phyloP scores from a whole-genome alignment of 2,113 vertebrate species.

The Corythoichthys intestinalis region DNA sequence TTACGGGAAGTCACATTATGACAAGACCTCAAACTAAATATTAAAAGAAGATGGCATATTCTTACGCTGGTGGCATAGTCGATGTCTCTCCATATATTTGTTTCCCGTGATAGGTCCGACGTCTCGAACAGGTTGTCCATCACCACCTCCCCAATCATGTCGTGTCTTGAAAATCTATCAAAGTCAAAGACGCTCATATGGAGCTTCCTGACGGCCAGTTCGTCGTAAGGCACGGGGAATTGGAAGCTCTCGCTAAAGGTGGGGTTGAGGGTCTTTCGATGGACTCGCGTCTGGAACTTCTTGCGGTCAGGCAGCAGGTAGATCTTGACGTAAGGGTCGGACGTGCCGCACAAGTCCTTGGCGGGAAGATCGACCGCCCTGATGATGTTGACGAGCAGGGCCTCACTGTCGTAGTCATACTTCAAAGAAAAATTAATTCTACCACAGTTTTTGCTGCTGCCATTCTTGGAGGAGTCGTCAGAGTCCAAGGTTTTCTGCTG shows the following conservation, averaged over 20 bases:
- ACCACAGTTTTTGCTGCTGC: slow-evolving; percentile 82
- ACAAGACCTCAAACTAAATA: neutral
- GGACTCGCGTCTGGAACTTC: slow-evolving; percentile 97
- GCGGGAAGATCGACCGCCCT: slow-evolving; percentile 91
- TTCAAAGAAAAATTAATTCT: slow-evolving; percentile 95
- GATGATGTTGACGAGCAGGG: slow-evolving; percentile 86
- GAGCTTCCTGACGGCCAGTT: slow-evolving; percentile 85
- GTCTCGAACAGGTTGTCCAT: slow-evolving; percentile 94
- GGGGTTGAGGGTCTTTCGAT: slow-evolving; percentile 96
- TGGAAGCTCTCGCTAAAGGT: slow-evolving; percentile 93
- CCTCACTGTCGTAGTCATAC: slow-evolving; percentile 92
- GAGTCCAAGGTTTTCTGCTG: slow-evolving; percentile 84
- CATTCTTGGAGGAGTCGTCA: slow-evolving; percentile 82
- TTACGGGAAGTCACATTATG: neutral
- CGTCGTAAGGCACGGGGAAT: slow-evolving; percentile 90
- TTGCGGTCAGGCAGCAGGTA: slow-evolving; percentile 97
- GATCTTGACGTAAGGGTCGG: slow-evolving; percentile 97
- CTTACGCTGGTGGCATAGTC: slow-evolving; percentile 73
- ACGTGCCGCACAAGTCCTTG: slow-evolving; percentile 97
- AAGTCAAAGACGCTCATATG: slow-evolving; percentile 98
- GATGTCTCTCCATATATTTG: slow-evolving; percentile 94
- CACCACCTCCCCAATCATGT: slow-evolving; percentile 97
- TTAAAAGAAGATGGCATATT: neutral
- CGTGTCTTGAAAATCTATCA: slow-evolving; percentile 95
- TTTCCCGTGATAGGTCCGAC: slow-evolving; percentile 91